A percentile compares a stretch with the other conserved stretches of the same genome.
Conservation (phyloP, 1,140 invertebrate genomes). For the Hermetia illucens region DNA sequence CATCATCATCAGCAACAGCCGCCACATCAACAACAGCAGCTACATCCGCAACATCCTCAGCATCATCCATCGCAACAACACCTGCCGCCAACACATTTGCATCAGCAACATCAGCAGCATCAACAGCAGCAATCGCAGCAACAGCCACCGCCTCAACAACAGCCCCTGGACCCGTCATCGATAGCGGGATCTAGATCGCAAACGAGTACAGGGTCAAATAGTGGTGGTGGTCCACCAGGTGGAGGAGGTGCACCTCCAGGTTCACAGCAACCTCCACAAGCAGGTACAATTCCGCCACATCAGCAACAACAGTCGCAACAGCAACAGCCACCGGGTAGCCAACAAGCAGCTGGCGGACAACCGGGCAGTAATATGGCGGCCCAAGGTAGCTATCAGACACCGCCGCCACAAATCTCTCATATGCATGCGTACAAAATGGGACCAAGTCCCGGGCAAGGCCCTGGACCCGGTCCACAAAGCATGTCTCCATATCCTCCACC, state of each 20-base stretch:
- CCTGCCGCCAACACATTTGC: conserved; percentile 22
- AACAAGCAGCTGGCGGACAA: conserved; percentile 33
- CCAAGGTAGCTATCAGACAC: conserved; percentile 31
- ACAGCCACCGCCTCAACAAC: conserved; percentile 41
- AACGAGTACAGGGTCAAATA: too few species aligned
- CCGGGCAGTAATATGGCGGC: conserved; percentile 31
- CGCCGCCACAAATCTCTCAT: conserved; percentile 19
- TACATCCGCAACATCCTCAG: conserved; percentile 8
- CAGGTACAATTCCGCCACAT: conserved; percentile 23
- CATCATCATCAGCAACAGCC: conserved; percentile 7
- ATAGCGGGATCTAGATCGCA: too few species aligned
- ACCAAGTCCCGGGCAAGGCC: conserved; percentile 17
- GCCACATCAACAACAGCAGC: conserved; percentile 20
- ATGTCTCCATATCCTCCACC: conserved; percentile 38
- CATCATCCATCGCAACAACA: conserved; percentile 1
- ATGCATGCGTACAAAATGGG: conserved; percentile 29
- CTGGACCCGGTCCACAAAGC: conserved; percentile 26
- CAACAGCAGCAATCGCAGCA: conserved; percentile 47
- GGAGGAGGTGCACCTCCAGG: too few species aligned
- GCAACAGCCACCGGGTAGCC: conserved; percentile 42
- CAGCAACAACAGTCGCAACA: conserved; percentile 45
- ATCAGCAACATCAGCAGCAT: conserved; percentile 27
- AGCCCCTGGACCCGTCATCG: conserved; percentile 41
- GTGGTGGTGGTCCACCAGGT: too few species aligned
- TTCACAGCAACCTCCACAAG: too few species aligned